Evolutionary conservation across 1,140 invertebrate species (phyloP).

Genomic region (Papilio machaon): DNA sequence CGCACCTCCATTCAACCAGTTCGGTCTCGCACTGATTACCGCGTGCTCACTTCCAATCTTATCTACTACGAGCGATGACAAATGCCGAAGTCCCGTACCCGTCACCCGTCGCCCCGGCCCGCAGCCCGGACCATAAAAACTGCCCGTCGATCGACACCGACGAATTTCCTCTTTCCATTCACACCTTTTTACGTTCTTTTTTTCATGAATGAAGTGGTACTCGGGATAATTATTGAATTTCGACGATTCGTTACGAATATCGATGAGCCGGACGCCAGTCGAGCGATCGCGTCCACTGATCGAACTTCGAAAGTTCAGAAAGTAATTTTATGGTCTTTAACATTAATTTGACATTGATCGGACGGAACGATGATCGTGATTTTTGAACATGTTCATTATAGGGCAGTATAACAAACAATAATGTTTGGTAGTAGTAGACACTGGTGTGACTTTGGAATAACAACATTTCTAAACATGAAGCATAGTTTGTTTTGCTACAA

Average conservation of each 20-base stretch:
- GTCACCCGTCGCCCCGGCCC: slow-evolving; percentile 29
- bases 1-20: slow-evolving; percentile 73
- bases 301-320: slow-evolving; percentile 72
- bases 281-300: slow-evolving; percentile 73
- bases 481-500: slow-evolving; percentile 30
- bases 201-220: slow-evolving; percentile 81
- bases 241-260: slow-evolving; percentile 81
- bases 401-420: background rate
- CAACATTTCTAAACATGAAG: background rate
- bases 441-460: background rate
- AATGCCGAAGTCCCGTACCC: slow-evolving; percentile 36
- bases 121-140: slow-evolving; percentile 37
- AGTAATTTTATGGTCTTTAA: slow-evolving; percentile 81
- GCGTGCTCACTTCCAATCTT: slow-evolving; percentile 72
- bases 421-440: background rate
- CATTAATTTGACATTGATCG: slow-evolving; percentile 59
- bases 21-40: slow-evolving; percentile 78
- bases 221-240: slow-evolving; percentile 81
- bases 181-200: slow-evolving; percentile 76
- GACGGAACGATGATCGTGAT: slow-evolving; percentile 41
- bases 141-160: slow-evolving; percentile 53
- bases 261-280: slow-evolving; percentile 78
- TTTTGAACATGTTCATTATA: slow-evolving; percentile 41
- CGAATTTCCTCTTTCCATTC: slow-evolving; percentile 78
- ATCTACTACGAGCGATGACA: slow-evolving; percentile 67